Conservation (phyloP, 2,797 vertebrate species). For the Mus minutoides region DNA sequence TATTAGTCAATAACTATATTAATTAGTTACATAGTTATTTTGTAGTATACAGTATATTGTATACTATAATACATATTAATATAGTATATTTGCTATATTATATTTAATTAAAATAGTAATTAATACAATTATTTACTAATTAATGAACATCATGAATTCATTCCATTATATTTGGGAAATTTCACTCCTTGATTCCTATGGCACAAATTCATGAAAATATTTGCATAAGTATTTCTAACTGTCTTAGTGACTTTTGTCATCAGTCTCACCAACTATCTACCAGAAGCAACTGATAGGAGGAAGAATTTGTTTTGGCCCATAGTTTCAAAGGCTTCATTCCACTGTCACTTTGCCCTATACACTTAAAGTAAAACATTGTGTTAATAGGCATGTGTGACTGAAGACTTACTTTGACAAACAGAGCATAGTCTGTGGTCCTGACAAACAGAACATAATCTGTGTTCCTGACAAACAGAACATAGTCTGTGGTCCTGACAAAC, state of each 20-base stretch:
- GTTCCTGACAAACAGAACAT: background rate
- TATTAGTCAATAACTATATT: too few relatives aligned
- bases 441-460: background rate
- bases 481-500: background rate
- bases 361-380: background rate
- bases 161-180: background rate
- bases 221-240: background rate
- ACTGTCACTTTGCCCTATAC: background rate
- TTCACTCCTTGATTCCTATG: background rate
- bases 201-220: background rate
- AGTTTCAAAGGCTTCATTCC: background rate
- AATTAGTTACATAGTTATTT: background rate
- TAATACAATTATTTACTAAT: background rate
- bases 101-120: background rate
- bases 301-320: too few relatives aligned
- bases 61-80: background rate
- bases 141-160: background rate
- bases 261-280: background rate
- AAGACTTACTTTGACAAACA: background rate
- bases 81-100: background rate
- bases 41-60: background rate
- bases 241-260: background rate
- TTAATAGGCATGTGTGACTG: background rate
- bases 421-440: background rate
- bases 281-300: background rate